Evolutionary conservation across 2,113 vertebrate genomes (phyloP), one percentile per base, ranked within the genome.

Genomic region (Lamprologus callipterus): DNA sequence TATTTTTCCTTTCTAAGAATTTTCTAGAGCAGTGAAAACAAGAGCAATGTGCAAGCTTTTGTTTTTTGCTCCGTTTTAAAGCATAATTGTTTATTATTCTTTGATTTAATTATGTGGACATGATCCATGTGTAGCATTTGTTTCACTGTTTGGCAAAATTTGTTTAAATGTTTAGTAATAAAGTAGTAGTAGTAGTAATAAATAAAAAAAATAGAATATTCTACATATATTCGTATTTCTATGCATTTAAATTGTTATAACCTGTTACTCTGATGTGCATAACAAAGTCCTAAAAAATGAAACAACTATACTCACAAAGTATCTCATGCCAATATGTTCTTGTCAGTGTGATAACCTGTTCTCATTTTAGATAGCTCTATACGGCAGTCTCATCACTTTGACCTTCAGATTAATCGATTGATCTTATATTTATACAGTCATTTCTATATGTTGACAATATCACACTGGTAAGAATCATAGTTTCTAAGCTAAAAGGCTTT

Each of bases 211-310:
- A 33, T 33, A 23, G 7, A 40, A 68, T 40, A 40, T 68, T 23
- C n/a, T 9, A 68, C n/a, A 4, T 23, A 14, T 68, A 40, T 68
- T 68, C 0, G 1, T 40, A 21, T 23, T 40, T 14, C n/a, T 40
- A 68, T 68, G 35, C 5, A 5, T 68, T 68, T 23, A 68, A 1
- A 40, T 23, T 13, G 33, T 68, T 14, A 68, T 14, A 21, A 68
- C 35, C 63, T 21, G 33, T 40, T 68, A 68, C 63, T 68, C 33
- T 68, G 11, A 40, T 68, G 63, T 68, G 19, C 12, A 14, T 21
- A 40, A 68, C 19, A 68, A 68, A 68, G 63, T 68, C 19, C n/a
- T 40, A 68, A n/a, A 35, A 35, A 65, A 60, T 31, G 3, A 65
- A 65, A n/a, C 31, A 65, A 68, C 33, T 68, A 68, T 40, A 68